These are phyloP conservation scores for Heliconius hortense DNA, from an alignment of 2,888 invertebrate genomes.

Conservation along the genomic window DNA sequence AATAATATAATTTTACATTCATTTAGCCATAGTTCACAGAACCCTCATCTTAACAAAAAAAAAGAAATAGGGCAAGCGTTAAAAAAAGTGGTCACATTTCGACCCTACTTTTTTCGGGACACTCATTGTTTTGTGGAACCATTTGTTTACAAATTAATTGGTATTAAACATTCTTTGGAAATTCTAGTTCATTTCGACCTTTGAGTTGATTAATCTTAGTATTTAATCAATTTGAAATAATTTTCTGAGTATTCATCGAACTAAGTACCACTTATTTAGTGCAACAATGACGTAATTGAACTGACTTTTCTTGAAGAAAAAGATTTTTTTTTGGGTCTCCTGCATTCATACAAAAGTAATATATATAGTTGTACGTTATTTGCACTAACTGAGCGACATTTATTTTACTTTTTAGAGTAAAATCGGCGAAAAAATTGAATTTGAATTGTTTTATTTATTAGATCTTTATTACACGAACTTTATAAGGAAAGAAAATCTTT, in stretches of 20 bases:
- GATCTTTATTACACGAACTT: no score
- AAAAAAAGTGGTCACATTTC: slow-evolving; percentile 30
- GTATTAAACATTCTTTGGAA: slow-evolving; percentile 43
- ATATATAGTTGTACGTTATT: no score
- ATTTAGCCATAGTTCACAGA: slow-evolving; percentile 9
- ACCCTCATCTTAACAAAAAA: slow-evolving; percentile 24
- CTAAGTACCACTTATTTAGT: neutral
- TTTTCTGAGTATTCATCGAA: neutral
- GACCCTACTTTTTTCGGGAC: slow-evolving; percentile 27
- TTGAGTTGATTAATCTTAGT: slow-evolving; percentile 27
- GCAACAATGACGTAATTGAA: neutral
- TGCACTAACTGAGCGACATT: no score
- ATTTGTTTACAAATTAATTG: slow-evolving; percentile 72
- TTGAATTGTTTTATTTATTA: no score
- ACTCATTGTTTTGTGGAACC: slow-evolving; percentile 53
- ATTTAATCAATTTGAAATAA: slow-evolving; percentile 28
- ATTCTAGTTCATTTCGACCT: slow-evolving; percentile 29
- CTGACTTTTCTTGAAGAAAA: neutral
- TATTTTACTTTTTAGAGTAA: no score
- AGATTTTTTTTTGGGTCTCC: no score
- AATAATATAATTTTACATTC: neutral
- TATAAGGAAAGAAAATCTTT: no score
- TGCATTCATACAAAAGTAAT: no score
- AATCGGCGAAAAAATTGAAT: no score
- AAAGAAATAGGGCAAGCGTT: slow-evolving; percentile 18